These are phyloP conservation scores for Notamacropus eugenii DNA, from an alignment of 2,797 vertebrate genomes.

Conservation along the genomic window DNA sequence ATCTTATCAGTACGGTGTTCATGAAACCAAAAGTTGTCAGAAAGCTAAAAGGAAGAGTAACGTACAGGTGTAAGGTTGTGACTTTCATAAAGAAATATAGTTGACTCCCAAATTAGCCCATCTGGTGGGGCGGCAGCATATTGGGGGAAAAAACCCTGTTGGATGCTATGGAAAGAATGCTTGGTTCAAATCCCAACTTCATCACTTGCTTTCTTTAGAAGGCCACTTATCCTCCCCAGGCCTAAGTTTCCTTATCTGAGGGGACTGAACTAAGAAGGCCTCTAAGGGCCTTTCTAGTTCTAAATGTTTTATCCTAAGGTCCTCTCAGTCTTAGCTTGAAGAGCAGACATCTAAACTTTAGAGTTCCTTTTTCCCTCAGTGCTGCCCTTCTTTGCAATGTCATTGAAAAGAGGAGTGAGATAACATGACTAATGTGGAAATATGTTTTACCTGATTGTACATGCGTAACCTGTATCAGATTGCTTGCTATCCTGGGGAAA, in stretches of 20 bases:
- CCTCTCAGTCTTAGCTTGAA: neutral
- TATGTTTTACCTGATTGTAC: neutral
- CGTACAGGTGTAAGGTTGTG: neutral
- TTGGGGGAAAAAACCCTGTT: neutral
- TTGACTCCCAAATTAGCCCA: neutral
- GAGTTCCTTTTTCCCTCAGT: neutral
- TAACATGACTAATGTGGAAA: neutral
- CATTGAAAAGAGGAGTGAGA: neutral
- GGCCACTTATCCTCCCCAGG: neutral
- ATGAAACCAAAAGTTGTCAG: neutral
- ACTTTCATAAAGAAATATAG: neutral
- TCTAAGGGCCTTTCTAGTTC: neutral
- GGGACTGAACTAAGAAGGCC: neutral
- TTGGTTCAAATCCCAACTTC: neutral
- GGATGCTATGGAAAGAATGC: neutral
- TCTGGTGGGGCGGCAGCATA: neutral
- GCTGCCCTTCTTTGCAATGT: neutral
- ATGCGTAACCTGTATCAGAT: neutral
- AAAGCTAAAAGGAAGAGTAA: neutral
- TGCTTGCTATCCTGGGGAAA: neutral
- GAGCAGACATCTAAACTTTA: neutral
- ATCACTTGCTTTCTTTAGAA: slow-evolving; percentile 20
- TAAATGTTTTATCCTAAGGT: neutral
- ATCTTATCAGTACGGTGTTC: neutral
- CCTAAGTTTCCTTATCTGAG: neutral